These are phyloP conservation scores for Amphiprion percula DNA, from an alignment of 2,113 vertebrate species.

Conservation along the genomic window DNA sequence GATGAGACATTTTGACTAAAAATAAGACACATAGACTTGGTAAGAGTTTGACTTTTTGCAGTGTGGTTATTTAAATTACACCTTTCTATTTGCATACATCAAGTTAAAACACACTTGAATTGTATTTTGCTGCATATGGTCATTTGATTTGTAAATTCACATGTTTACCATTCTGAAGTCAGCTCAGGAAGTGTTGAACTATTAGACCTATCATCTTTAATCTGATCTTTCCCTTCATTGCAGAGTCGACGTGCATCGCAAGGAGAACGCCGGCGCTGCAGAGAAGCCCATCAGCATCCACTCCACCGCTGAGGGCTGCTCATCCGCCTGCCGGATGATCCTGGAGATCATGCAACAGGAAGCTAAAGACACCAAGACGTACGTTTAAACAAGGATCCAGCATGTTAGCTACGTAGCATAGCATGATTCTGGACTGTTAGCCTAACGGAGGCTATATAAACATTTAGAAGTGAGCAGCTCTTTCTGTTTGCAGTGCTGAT, in stretches of 20 bases:
- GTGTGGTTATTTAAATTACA: too few relatives aligned
- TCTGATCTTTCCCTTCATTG: background rate
- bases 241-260: slow-evolving; percentile 95
- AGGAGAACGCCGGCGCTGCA: slow-evolving; percentile 93
- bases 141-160: too few relatives aligned
- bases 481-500: slow-evolving; percentile 85
- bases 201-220: background rate
- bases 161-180: background rate
- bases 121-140: too few relatives aligned
- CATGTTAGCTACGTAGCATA: background rate
- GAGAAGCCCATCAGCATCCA: slow-evolving; percentile 98
- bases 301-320: slow-evolving; percentile 95
- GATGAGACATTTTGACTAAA: too few relatives aligned
- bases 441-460: background rate
- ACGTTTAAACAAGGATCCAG: slow-evolving; percentile 46
- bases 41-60: too few relatives aligned
- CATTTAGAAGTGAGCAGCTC: background rate
- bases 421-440: too few relatives aligned
- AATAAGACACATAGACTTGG: too few relatives aligned
- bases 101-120: too few relatives aligned
- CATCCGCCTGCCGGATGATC: slow-evolving; percentile 94
- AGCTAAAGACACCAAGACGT: slow-evolving; percentile 98
- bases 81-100: too few relatives aligned
- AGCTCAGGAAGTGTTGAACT: too few relatives aligned
- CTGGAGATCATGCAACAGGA: slow-evolving; percentile 98